Base-by-base conservation (phyloP, 2,888 invertebrate genomes). In the Cheilosia pagana region DNA sequence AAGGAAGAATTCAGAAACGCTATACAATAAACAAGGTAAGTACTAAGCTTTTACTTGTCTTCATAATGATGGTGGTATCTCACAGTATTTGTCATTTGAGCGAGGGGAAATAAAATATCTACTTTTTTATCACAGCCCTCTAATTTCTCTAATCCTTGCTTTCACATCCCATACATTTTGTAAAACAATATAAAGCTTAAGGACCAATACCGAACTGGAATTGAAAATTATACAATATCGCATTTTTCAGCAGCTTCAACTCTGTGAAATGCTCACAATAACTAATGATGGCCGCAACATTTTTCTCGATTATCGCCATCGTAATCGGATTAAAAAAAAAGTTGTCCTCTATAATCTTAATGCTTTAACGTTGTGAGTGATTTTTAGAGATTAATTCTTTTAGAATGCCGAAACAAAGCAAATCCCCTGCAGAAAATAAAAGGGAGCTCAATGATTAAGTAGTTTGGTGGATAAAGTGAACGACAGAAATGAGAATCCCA, bases 311-410 rank as follows among this genome's bases (percentile, higher is more conserved):
- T 62, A 55, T 31, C 23, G 19, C 3, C 63, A 28, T 23, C 74
- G 52, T 52, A 25, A 72, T 43, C 25, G 52, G 72, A 62, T 72
- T 53, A 59, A 67, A 50, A 48, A 53, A 48, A 75, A 57, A 65
- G 53, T 43, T 59, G 28, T 28, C 25, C 8, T 50, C 35, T 57
- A 19, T 57, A 19, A 50, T 65, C 65, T 19, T 68, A 41, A 41
- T 31, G 41, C 75, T 41, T 41, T 55, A 57, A 59, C 67, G 50
- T 57, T 67, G 21, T n/a, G 41, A 10, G 39, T 25, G 23, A 59
- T 57, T 67, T 75, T 39, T 31, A 39, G 28, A 41, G 67, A 75
- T 59, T 67, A 67, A 59, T 67, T 75, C 48, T 19, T 41, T 39
- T 41, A n/a, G 48, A 10, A 41, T 21, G 28, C n/a, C 28, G 48